A percentile compares a stretch with the other conserved stretches of the same genome.
Evolutionary conservation across 2,113 vertebrate genomes (phyloP).

Genomic region (Clarias gariepinus): DNA sequence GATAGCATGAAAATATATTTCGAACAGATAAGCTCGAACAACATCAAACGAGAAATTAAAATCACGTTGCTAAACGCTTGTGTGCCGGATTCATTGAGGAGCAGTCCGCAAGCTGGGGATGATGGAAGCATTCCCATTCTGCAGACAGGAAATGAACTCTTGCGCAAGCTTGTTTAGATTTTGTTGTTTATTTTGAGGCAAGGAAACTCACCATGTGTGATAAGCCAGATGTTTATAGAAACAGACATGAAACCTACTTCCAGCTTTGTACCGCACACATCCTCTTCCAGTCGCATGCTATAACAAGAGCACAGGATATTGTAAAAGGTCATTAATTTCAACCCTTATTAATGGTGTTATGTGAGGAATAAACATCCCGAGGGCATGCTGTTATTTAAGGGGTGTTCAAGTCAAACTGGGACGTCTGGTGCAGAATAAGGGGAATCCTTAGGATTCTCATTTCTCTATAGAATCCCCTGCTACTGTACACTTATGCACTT

Average conservation of each 20-base stretch:
- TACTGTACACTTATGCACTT: no score
- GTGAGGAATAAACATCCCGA: background rate
- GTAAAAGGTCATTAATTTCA: background rate
- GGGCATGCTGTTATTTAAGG: background rate
- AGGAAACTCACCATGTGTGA: constrained; percentile 36
- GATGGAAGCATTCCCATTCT: constrained; percentile 5
- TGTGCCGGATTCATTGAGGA: background rate
- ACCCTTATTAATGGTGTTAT: background rate
- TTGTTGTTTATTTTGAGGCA: constrained; percentile 37
- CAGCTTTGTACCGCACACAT: constrained; percentile 18
- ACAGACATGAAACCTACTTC: constrained; percentile 37
- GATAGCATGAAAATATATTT: background rate
- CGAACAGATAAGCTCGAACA: background rate
- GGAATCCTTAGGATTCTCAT: no score
- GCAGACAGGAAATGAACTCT: constrained; percentile 27
- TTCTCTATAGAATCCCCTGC: no score
- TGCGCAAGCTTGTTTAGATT: constrained; percentile 16
- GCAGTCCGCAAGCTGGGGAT: background rate
- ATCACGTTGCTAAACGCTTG: background rate
- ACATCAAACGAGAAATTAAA: constrained; percentile 24
- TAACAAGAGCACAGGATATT: constrained; percentile 6
- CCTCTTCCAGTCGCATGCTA: background rate
- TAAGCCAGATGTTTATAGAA: constrained; percentile 52
- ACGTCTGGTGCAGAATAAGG: no score
- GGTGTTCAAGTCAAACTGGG: no score